Conservation (phyloP, 53 echinoderm and acorn worm species). For the Holothuria leucospilota region DNA sequence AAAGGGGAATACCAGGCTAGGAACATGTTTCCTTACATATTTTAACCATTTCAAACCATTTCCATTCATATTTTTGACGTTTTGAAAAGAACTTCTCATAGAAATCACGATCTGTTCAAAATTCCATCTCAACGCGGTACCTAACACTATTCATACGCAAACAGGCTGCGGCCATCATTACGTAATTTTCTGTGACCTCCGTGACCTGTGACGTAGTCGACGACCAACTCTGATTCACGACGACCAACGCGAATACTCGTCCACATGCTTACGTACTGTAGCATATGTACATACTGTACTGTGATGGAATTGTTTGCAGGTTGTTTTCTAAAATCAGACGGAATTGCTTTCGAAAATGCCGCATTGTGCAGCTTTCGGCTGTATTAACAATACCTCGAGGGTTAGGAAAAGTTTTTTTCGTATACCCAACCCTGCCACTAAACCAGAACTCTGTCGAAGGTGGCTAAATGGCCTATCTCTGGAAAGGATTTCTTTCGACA, state of each 20-base stretch:
- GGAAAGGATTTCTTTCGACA: slow-evolving; percentile 55
- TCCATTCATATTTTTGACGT: slow-evolving; percentile 2
- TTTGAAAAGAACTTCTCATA: not conserved
- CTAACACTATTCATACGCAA: slow-evolving; percentile 5
- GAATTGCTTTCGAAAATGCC: slow-evolving; percentile 32
- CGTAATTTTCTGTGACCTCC: slow-evolving; percentile 7
- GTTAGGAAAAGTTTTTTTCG: slow-evolving; percentile 41
- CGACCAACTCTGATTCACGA: not conserved
- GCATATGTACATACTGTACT: not conserved
- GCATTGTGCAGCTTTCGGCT: slow-evolving; percentile 57
- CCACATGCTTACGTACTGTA: not conserved
- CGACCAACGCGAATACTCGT: not conserved
- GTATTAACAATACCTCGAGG: slow-evolving; percentile 41
- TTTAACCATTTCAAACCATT: no score
- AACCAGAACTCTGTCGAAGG: slow-evolving; percentile 51
- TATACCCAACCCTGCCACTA: slow-evolving; percentile 54
- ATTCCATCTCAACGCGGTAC: not conserved
- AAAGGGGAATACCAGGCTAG: no score
- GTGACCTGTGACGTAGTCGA: slow-evolving; percentile 5
- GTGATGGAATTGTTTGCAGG: no score
- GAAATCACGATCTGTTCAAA: not conserved
- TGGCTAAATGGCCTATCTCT: slow-evolving; percentile 58
- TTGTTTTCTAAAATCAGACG: no score
- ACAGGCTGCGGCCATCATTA: not conserved
- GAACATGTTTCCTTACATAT: no score